Base-by-base conservation (phyloP, 2,888 invertebrate genomes). In the Lingula anatina region DNA sequence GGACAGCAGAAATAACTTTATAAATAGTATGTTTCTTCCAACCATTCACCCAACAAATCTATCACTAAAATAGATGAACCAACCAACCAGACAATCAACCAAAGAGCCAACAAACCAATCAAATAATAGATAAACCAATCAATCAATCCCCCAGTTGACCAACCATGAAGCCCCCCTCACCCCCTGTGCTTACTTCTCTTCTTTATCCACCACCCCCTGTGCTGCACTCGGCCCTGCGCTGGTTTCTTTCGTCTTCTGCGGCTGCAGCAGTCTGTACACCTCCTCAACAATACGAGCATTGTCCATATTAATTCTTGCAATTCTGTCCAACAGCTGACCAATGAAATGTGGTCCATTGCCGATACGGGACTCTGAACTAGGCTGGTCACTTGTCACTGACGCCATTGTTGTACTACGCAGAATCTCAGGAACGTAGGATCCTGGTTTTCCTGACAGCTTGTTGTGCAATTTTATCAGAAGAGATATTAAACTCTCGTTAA, bases 281-380 rank as follows among this genome's bases (percentile, higher is more conserved):
- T 85, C 85, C 54, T 85, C 81, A 46, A 93, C 84, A 64, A 51
- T 31, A 20, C 51, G 43, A 2, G 63, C 62, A 55, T 66, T 64
- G 5, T 61, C 61, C 5, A 54, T 45, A 44, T 59, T 65, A 38
- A 54, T 47, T 37, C 51, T 50, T 27, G 59, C 56, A 35, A 67
- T 51, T 42, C 86, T 86, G 46, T 86, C 85, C 53, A 95, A 79
- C 52, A 94, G 80, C 64, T 85, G 85, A 0, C 86, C 87, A 56
- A 95, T 86, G 78, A 90, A 94, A 76, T 85, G 86, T 0, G 90
- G 86, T 0, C 94, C 94, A 77, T 94, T 92, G 3, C 94, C 95
- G 37, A 86, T 82, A 25, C 82, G 75, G 15, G 59, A 56, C 15
- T 54, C 47, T 4, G 48, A 35, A 0, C 49, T 36, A 77, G 94